phyloP scores from a whole-genome alignment of 1,140 invertebrate species.

The Semibalanus balanoides region DNA sequence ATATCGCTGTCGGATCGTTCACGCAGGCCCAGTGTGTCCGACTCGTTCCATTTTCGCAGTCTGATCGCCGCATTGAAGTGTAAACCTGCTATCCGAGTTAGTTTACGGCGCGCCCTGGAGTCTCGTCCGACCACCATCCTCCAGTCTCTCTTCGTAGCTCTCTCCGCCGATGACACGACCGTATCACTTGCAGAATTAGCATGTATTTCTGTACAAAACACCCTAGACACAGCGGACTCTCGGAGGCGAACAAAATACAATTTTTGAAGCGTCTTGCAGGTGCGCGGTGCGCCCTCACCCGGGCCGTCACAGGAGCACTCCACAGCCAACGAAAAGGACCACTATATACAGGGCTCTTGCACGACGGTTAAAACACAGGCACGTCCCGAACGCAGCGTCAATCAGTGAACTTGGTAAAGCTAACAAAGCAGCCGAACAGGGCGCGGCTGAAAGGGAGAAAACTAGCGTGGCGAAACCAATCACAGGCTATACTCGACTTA shows the following conservation, averaged over 20 bases:
- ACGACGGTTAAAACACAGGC: neutral
- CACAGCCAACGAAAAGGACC: neutral
- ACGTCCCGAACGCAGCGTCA: neutral
- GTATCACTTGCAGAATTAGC: conserved; percentile 2
- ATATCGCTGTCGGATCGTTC: no score
- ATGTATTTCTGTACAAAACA: conserved; percentile 2
- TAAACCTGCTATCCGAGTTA: no score
- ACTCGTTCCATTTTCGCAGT: no score
- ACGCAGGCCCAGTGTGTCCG: no score
- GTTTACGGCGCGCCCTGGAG: no score
- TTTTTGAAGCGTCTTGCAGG: neutral
- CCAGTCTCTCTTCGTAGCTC: no score
- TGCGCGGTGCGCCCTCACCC: neutral
- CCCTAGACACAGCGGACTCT: neutral
- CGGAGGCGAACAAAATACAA: neutral
- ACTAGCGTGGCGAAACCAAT: neutral
- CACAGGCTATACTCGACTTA: neutral
- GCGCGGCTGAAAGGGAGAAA: neutral
- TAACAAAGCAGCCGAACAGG: neutral
- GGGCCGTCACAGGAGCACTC: neutral
- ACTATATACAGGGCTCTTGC: conserved; percentile 1
- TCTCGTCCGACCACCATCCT: no score
- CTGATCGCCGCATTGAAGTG: no score
- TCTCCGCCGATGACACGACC: neutral
- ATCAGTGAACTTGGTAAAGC: neutral